These are phyloP conservation scores for Micrastur ruficollis DNA, from an alignment of 2,797 vertebrate species.

Conservation along the genomic window DNA sequence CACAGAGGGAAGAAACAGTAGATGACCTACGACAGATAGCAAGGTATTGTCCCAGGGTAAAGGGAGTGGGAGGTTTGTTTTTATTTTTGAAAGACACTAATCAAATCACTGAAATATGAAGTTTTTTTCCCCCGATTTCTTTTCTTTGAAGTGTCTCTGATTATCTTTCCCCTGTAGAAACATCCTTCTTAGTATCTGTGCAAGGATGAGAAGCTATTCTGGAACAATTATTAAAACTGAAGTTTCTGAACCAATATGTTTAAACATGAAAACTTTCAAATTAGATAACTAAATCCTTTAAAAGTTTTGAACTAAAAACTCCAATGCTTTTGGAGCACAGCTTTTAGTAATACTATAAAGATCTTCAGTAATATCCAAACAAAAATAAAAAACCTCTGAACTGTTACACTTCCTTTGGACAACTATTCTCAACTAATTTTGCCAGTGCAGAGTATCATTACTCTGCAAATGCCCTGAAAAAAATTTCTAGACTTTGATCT, in stretches of 20 bases:
- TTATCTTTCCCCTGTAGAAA: background rate
- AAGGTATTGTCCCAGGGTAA: background rate
- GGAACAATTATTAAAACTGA: background rate
- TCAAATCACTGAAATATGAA: background rate
- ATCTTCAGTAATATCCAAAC: background rate
- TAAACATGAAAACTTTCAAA: background rate
- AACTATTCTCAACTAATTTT: background rate
- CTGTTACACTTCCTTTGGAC: background rate
- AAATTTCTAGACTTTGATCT: background rate
- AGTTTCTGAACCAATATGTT: background rate
- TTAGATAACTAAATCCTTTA: background rate
- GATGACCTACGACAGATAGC: background rate
- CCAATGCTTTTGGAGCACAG: background rate
- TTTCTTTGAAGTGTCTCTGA: background rate
- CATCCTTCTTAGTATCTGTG: background rate
- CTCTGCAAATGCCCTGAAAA: fast-evolving
- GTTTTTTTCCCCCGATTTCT: fast-evolving
- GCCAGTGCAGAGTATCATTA: background rate
- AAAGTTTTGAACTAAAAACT: background rate
- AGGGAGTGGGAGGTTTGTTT: background rate
- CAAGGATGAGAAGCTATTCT: background rate
- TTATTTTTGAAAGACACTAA: background rate
- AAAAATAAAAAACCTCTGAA: background rate
- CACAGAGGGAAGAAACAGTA: background rate
- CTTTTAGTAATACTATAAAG: background rate